Conservation (phyloP, 2,113 vertebrate genomes). For the Leptocoma aspasia region DNA sequence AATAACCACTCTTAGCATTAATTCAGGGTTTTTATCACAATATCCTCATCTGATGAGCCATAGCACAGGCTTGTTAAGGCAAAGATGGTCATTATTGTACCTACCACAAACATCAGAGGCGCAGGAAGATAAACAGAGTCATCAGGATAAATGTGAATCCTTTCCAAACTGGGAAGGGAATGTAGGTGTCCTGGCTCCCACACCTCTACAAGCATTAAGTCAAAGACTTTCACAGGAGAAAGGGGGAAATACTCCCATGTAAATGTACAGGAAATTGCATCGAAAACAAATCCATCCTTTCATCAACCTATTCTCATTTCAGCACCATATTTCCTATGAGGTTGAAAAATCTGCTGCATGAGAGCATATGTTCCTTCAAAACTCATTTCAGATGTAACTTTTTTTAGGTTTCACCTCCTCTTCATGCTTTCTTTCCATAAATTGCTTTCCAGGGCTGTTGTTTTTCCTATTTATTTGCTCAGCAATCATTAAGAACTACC, state of each 20-base stretch:
- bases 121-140: background rate
- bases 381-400: constrained; percentile 52
- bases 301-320: constrained; percentile 53
- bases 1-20: constrained; percentile 36
- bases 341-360: constrained; percentile 57
- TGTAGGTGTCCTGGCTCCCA: background rate
- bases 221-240: background rate
- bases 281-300: constrained; percentile 45
- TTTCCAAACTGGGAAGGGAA: background rate
- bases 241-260: constrained; percentile 3
- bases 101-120: background rate
- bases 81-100: background rate
- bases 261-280: constrained; percentile 36
- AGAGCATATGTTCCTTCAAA: constrained; percentile 64
- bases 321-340: constrained; percentile 51
- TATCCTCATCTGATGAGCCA: background rate
- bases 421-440: constrained; percentile 24
- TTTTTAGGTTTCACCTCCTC: constrained; percentile 55
- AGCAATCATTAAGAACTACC: background rate
- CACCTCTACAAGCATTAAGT: background rate
- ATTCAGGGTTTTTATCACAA: constrained; percentile 26
- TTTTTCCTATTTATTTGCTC: constrained; percentile 29
- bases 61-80: background rate
- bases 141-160: background rate
- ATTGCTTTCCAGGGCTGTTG: constrained; percentile 23